Evolutionary conservation across 2,888 invertebrate species (phyloP).

Genomic region (Diarsia dahlii): DNA sequence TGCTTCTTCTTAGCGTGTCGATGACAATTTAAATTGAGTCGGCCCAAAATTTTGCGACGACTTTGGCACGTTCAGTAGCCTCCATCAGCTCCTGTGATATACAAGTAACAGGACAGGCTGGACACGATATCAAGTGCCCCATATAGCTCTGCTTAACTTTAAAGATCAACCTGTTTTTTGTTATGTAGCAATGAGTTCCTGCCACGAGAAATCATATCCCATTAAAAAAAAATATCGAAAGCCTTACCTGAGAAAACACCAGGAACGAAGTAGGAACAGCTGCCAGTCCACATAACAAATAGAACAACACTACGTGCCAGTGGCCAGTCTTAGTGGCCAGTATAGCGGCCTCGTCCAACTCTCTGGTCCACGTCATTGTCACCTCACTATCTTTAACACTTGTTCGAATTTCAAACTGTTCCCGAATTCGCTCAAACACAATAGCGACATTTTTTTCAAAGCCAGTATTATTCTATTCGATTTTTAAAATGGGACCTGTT

Average conservation of each 20-base stretch:
- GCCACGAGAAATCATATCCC: background rate
- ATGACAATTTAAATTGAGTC: no score
- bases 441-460: slow-evolving; percentile 36
- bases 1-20: no score
- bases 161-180: background rate
- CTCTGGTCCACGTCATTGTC: slow-evolving; percentile 84
- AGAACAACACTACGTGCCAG: slow-evolving; percentile 92
- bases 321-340: slow-evolving; percentile 92
- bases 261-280: slow-evolving; percentile 92
- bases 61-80: no score
- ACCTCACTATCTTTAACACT: slow-evolving; percentile 62
- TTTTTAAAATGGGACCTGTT: slow-evolving; percentile 18
- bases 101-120: no score
- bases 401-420: slow-evolving; percentile 33
- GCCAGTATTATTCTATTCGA: slow-evolving; percentile 11
- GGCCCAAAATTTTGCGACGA: no score
- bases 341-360: slow-evolving; percentile 91
- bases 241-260: slow-evolving; percentile 92
- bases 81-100: no score
- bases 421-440: background rate
- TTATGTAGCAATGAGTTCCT: background rate
- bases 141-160: background rate
- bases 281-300: slow-evolving; percentile 92
- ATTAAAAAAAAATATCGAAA: background rate
- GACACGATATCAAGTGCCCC: no score